Evolutionary conservation across 2,888 invertebrate species (phyloP), one percentile per base, ranked within the genome.

Genomic region (Lasius fuliginosus): DNA sequence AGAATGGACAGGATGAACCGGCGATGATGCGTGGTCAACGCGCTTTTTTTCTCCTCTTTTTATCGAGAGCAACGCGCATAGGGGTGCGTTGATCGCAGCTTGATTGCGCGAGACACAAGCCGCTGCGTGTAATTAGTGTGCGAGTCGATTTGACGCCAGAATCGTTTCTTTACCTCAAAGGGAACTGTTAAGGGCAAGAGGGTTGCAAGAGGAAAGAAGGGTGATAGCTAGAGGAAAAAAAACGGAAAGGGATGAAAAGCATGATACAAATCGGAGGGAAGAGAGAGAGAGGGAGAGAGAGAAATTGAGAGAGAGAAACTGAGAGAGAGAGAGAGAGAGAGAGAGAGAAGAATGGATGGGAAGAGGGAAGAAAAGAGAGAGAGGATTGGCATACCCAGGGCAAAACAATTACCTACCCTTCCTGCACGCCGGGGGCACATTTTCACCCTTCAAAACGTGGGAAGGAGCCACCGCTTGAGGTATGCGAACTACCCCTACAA

Each of bases 381-480:
- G 87, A 87, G 88, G 86, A 86, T 68, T 84, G 85, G 87, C 88
- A 89, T 89, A 90, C 90, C 90, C 88, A 87, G 92, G 91, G 92
- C 92, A 92, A 94, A 93, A 93, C 93, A 93, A 93, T 93, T 93
- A 93, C 92, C 91, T 91, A 89, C 90, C 92, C 88, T 90, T 86
- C 83, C 88, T 86, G 88, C 87, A 87, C 88, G 89, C 89, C 89
- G 74, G 89, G 90, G 90, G 91, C 89, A 88, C 92, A 91, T 92
- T 93, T 92, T 90, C 93, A 90, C 90, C 90, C 92, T 91, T 89
- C 86, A 69, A 86, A 90, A 92, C 88, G 90, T 88, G 88, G 88
- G 86, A 91, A 90, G 91, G 86, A 87, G 86, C 87, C 85, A 88
- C 88, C 92, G 92, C 90, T 90, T 90, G 88, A 91, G 91, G 90